phyloP scores from a whole-genome alignment of 2,113 vertebrate species.

The Burhinus bistriatus region DNA sequence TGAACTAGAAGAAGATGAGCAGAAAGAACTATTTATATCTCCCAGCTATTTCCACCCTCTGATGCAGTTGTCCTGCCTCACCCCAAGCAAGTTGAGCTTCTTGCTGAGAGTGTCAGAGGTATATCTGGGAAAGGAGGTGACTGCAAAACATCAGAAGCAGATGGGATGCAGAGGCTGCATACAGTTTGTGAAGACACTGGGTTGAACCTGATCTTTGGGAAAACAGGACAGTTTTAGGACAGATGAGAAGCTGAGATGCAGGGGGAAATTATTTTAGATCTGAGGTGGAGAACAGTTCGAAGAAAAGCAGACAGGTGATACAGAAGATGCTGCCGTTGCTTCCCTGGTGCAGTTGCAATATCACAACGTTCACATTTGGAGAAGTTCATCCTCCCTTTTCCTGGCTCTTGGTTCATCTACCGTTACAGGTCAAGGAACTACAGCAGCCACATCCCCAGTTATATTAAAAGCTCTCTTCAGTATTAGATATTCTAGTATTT shows the following conservation, averaged over 20 bases:
- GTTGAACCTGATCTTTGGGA: not conserved
- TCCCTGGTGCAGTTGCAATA: not conserved
- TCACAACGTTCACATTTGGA: not conserved
- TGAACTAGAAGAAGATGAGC: not conserved
- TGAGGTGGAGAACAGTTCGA: not conserved
- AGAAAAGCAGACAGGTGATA: not conserved
- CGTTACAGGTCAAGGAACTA: not conserved
- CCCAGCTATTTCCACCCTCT: not conserved
- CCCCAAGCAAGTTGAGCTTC: not conserved
- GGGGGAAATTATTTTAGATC: not conserved
- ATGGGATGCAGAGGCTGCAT: not conserved
- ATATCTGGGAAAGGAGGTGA: not conserved
- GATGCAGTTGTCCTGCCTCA: not conserved
- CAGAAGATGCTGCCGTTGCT: not conserved
- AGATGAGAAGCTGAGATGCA: not conserved
- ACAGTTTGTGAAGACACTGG: not conserved
- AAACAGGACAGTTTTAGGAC: not conserved
- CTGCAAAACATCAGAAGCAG: not conserved
- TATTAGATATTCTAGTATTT: not conserved
- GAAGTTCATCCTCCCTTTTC: not conserved
- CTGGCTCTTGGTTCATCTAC: not conserved
- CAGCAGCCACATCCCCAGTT: not conserved
- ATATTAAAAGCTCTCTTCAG: not conserved
- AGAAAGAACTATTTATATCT: not conserved
- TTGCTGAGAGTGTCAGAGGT: not conserved